Conservation (phyloP, 2,888 invertebrate species). For the Dinocampus coccinellae region DNA sequence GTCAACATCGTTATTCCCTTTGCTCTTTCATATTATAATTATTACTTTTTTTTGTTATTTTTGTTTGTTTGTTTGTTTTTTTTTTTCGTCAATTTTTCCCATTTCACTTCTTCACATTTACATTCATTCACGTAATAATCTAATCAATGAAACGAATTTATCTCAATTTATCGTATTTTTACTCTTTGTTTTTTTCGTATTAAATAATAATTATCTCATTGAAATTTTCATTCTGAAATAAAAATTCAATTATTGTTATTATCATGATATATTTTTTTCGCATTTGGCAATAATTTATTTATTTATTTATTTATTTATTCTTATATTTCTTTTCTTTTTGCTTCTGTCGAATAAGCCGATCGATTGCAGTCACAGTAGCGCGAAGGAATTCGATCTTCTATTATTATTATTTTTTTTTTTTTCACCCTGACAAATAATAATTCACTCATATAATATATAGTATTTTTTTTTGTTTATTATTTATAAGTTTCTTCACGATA, state of each 20-base stretch:
- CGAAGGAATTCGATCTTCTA: conserved; percentile 14
- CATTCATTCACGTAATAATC: not conserved
- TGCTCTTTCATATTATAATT: no score
- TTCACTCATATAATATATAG: conserved; percentile 26
- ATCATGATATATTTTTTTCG: not conserved
- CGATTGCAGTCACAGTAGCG: not conserved
- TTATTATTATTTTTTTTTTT: no score
- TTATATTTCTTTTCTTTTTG: no score
- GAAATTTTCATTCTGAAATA: not conserved
- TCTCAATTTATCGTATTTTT: not conserved
- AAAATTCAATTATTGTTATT: not conserved
- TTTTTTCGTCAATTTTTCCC: no score
- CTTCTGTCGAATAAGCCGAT: conserved; percentile 9
- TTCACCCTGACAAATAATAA: conserved; percentile 15
- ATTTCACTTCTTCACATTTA: not conserved
- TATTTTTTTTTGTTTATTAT: conserved; percentile 22
- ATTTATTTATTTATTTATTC: no score
- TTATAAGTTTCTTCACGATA: conserved; percentile 26
- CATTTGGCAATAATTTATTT: not conserved
- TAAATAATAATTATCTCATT: not conserved
- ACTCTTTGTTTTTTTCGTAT: not conserved
- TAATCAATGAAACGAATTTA: not conserved
- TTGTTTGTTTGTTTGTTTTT: no score
- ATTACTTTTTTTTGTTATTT: no score
- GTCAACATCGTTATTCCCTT: not conserved